Evolutionary conservation across 2,113 vertebrate genomes (phyloP).

Genomic region (Microtus ochrogaster): DNA sequence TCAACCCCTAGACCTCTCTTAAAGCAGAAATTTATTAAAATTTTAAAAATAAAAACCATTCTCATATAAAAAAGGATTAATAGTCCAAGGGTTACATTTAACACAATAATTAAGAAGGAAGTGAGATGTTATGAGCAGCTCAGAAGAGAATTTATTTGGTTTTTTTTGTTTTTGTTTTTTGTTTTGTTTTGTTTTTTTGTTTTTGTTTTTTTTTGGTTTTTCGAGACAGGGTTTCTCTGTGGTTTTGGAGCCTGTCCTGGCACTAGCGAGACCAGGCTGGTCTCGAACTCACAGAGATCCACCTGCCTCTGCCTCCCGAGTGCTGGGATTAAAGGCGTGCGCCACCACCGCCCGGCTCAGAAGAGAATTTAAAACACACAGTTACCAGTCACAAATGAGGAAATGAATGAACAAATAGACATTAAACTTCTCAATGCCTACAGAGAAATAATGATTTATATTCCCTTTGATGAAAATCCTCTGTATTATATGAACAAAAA

Average conservation of each 20-base stretch:
- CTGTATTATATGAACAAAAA: neutral
- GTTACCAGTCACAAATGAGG: neutral
- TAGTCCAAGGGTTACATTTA: neutral
- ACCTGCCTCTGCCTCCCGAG: too few species aligned
- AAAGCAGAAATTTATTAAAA: neutral
- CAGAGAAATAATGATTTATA: neutral
- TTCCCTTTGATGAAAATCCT: neutral
- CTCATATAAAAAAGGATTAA: neutral
- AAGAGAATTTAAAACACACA: neutral
- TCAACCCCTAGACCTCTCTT: neutral
- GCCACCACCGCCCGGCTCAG: too few species aligned
- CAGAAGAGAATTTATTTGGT: neutral
- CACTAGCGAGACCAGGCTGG: too few species aligned
- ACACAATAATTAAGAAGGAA: neutral
- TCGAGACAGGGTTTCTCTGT: too few species aligned
- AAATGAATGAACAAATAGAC: neutral
- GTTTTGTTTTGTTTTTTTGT: too few species aligned
- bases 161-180: too few species aligned
- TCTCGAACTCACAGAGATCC: too few species aligned
- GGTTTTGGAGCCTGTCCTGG: too few species aligned
- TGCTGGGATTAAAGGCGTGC: too few species aligned
- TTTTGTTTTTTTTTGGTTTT: too few species aligned
- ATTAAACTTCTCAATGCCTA: neutral
- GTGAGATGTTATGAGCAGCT: neutral
- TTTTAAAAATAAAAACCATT: neutral